Conservation (phyloP, 2,113 vertebrate species). For the Anthoscopus minutus region DNA sequence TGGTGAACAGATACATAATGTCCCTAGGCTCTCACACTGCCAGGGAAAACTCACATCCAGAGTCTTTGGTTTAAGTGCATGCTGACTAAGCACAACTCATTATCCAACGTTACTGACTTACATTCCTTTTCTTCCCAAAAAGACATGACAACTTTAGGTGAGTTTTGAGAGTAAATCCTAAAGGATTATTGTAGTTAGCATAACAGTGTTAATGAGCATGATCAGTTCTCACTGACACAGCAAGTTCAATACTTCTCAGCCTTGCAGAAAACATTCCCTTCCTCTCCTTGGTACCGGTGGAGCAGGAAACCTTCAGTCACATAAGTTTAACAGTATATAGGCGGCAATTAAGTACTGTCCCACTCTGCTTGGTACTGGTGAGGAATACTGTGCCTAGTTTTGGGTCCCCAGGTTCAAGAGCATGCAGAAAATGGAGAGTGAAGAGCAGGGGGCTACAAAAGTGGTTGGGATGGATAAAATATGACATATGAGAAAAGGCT, state of each 20-base stretch:
- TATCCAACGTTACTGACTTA: not conserved
- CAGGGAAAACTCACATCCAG: not conserved
- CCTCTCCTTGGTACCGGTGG: not conserved
- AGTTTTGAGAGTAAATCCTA: not conserved
- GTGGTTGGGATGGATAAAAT: not conserved
- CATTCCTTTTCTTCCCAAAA: not conserved
- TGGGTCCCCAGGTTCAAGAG: not conserved
- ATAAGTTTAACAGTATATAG: fast-evolving
- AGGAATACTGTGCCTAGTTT: not conserved
- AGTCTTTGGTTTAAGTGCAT: not conserved
- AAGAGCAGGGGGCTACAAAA: not conserved
- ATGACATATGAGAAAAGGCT: not conserved
- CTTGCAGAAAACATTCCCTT: not conserved
- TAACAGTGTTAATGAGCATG: not conserved
- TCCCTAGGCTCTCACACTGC: not conserved
- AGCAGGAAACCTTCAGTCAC: not conserved
- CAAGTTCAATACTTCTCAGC: not conserved
- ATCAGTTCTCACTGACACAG: not conserved
- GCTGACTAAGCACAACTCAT: not conserved
- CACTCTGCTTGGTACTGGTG: not conserved
- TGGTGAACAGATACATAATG: not conserved
- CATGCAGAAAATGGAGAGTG: not conserved
- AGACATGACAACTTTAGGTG: not conserved
- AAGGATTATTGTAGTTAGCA: not conserved
- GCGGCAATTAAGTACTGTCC: not conserved